Conservation (phyloP, 1,140 invertebrate species). For the Drosophila yakuba region DNA sequence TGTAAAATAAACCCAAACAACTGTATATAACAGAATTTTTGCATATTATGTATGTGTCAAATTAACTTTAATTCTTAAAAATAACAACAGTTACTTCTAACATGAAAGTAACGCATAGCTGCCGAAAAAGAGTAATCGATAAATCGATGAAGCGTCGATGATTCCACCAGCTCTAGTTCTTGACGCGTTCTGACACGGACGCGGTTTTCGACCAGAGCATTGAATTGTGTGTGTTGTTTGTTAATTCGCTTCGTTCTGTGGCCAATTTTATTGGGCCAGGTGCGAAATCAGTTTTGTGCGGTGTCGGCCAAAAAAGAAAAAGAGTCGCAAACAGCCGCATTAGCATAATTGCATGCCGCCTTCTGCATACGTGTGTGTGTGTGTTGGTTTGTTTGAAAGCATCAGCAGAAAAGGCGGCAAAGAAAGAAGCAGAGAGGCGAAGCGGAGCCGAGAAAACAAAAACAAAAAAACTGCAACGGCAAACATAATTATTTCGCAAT, state of each 20-base stretch:
- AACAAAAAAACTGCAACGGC: constrained; percentile 65
- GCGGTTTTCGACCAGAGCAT: constrained; percentile 14
- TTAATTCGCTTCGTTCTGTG: constrained; percentile 26
- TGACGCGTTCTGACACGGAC: constrained; percentile 24
- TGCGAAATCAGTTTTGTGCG: constrained; percentile 25
- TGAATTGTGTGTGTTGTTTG: constrained; percentile 25
- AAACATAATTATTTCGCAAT: constrained; percentile 78
- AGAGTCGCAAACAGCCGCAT: constrained; percentile 40
- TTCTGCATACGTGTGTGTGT: constrained; percentile 31
- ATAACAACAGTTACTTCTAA: neutral
- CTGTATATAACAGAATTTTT: neutral
- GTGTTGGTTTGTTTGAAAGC: constrained; percentile 57
- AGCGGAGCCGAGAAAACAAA: constrained; percentile 31
- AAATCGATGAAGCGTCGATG: neutral
- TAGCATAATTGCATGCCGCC: constrained; percentile 48
- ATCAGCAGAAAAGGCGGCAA: constrained; percentile 79
- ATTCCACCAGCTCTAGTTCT: constrained; percentile 17
- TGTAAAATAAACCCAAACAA: neutral
- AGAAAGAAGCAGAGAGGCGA: constrained; percentile 23
- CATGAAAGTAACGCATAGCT: no score
- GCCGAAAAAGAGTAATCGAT: neutral
- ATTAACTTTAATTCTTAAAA: no score
- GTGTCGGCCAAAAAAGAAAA: constrained; percentile 26
- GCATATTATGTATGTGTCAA: no score
- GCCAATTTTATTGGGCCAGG: constrained; percentile 33